Conservation (phyloP, 2,797 vertebrate genomes). For the Ceryle rudis region DNA sequence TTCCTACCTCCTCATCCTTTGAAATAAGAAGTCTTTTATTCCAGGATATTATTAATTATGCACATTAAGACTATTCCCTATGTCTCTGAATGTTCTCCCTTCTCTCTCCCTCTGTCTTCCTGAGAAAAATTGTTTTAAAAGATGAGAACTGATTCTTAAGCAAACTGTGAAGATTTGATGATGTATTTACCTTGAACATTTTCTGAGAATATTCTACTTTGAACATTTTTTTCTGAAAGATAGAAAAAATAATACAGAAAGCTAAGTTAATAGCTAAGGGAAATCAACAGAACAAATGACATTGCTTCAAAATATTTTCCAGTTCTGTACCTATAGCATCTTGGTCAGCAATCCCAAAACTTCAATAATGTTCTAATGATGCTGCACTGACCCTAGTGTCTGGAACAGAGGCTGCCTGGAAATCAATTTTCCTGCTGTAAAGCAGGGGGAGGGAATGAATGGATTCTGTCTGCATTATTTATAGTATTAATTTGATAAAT, state of each 20-base stretch:
- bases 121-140: neutral
- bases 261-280: neutral
- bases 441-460: neutral
- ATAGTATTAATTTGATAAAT: neutral
- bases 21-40: neutral
- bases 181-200: neutral
- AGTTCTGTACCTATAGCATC: neutral
- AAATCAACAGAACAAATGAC: neutral
- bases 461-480: neutral
- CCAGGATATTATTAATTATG: neutral
- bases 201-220: neutral
- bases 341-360: neutral
- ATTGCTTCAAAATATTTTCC: neutral
- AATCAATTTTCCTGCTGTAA: neutral
- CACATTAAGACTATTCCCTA: neutral
- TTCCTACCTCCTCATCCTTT: neutral
- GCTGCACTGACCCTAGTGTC: neutral
- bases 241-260: neutral
- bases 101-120: neutral
- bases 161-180: neutral
- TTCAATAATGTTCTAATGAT: neutral
- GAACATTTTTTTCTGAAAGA: neutral
- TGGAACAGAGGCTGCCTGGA: neutral
- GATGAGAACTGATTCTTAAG: neutral
- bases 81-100: neutral